These are phyloP conservation scores for Phallusia fumigata DNA, from an alignment of 23 tunicate species.

Conservation along the genomic window DNA sequence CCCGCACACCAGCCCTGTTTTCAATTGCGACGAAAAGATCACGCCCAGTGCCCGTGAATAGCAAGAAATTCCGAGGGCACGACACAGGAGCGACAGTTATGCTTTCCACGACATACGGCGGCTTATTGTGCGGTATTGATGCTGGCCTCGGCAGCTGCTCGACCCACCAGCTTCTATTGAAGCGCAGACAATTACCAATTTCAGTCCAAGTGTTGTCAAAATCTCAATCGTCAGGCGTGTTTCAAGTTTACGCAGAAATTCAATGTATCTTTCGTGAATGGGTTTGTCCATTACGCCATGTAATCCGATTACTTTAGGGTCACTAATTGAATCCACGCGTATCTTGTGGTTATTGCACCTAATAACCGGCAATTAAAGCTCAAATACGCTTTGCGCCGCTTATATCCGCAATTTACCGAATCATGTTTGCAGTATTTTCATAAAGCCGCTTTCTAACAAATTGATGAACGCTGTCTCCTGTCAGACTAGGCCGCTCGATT, in stretches of 20 bases:
- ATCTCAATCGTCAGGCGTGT: neutral
- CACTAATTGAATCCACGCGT: neutral
- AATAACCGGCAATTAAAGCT: neutral
- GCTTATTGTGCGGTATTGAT: neutral
- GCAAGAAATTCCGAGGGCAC: neutral
- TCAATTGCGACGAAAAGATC: slow-evolving; percentile 4
- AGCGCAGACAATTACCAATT: neutral
- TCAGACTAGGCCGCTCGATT: neutral
- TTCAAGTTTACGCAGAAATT: neutral
- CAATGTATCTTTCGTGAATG: neutral
- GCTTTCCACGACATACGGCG: slow-evolving; percentile 5
- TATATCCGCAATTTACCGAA: neutral
- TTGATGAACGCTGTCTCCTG: neutral
- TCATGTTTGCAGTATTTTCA: neutral
- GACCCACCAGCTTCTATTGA: neutral
- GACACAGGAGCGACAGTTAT: slow-evolving; percentile 8
- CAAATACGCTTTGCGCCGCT: neutral
- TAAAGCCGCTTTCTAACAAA: slow-evolving; percentile 5
- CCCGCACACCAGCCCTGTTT: neutral
- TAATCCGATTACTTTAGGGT: neutral
- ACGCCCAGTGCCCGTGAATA: neutral
- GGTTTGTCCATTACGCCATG: too few relatives aligned
- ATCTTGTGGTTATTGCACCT: neutral
- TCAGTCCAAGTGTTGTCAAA: neutral
- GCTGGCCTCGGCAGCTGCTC: neutral